Evolutionary conservation across 2,888 invertebrate species (phyloP).

Genomic region (Cryptus viduatorius): DNA sequence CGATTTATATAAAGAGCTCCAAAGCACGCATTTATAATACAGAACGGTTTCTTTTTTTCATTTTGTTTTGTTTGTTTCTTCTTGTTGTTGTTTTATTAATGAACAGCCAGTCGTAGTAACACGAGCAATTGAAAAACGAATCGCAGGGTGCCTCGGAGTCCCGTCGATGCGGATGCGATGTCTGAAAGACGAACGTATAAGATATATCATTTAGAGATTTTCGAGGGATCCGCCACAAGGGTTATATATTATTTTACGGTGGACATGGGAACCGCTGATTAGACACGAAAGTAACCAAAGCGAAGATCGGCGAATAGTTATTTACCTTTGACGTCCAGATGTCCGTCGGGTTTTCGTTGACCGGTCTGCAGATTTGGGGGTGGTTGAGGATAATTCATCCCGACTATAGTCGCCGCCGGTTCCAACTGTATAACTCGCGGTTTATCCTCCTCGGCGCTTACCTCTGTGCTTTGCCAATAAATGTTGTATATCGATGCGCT

Average conservation of each 20-base stretch:
- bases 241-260: neutral
- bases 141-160: slow-evolving; percentile 69
- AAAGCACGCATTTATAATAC: slow-evolving; percentile 79
- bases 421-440: slow-evolving; percentile 77
- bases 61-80: slow-evolving; percentile 28
- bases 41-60: slow-evolving; percentile 67
- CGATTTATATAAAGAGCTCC: slow-evolving; percentile 81
- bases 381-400: slow-evolving; percentile 83
- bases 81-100: slow-evolving; percentile 52
- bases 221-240: neutral
- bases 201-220: slow-evolving; percentile 34
- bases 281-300: slow-evolving; percentile 1
- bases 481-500: slow-evolving; percentile 89
- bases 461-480: slow-evolving; percentile 89
- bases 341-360: slow-evolving; percentile 83
- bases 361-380: slow-evolving; percentile 84
- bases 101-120: slow-evolving; percentile 76
- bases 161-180: slow-evolving; percentile 72
- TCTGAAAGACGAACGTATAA: slow-evolving; percentile 61
- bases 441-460: slow-evolving; percentile 88
- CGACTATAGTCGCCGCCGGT: slow-evolving; percentile 81
- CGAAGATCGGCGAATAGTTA: slow-evolving; percentile 35
- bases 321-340: slow-evolving; percentile 83
- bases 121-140: slow-evolving; percentile 75
- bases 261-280: neutral